Evolutionary conservation across 1,140 invertebrate species (phyloP).

Genomic region (Archivesica marissinica): DNA sequence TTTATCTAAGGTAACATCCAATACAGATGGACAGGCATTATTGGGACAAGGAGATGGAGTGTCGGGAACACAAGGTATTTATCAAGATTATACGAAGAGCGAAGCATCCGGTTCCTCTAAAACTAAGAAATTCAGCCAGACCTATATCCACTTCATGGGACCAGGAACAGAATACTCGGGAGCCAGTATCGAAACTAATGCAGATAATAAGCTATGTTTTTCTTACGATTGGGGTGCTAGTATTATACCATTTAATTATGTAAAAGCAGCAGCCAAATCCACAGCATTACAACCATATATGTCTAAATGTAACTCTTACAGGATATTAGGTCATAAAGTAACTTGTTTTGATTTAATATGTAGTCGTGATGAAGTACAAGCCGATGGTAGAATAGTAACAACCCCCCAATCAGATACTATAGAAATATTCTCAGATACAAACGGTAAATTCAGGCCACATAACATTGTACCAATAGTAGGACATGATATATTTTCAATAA

Average conservation of each 20-base stretch:
- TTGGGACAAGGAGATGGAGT: not conserved
- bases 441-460: slow-evolving; percentile 12
- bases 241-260: slow-evolving; percentile 12
- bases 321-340: not conserved
- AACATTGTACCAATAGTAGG: not conserved
- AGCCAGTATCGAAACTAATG: not conserved
- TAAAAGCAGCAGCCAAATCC: not conserved
- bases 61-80: not conserved
- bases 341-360: not conserved
- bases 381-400: too few relatives aligned
- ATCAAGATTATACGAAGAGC: not conserved
- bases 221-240: not conserved
- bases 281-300: not conserved
- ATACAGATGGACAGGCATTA: not conserved
- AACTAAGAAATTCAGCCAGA: not conserved
- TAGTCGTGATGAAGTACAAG: too few relatives aligned
- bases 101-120: not conserved
- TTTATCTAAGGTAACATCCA: too few relatives aligned
- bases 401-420: not conserved
- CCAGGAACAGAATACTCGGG: slow-evolving; percentile 1
- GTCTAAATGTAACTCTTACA: not conserved
- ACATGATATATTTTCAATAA: not conserved
- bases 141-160: not conserved
- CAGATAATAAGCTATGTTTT: not conserved
- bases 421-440: slow-evolving; percentile 7